Base-by-base conservation (phyloP, 1,140 invertebrate species). In the Drosophila bipectinata region DNA sequence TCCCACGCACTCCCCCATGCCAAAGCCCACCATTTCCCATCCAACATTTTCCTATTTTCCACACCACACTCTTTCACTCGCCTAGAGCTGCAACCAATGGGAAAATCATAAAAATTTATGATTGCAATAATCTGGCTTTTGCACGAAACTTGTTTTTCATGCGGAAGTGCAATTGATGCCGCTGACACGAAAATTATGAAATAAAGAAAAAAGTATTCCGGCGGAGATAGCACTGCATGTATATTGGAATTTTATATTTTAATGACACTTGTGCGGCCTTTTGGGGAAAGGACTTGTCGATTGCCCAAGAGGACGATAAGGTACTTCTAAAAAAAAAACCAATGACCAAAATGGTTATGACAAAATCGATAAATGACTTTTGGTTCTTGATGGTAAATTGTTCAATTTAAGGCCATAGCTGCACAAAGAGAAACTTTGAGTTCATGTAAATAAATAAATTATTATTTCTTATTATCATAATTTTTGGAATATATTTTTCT, bases 21-120 rank as follows among this genome's bases (percentile, higher is more conserved):
- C 21, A 21, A 21, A 28, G 5, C 26, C 26, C 6, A 28, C 5
- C 26, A 14, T 52, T 49, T 14, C 48, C 21, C 48, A 39, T 10
- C 64, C 64, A 52, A 32, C 58, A 32, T 58, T 66, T 63, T 67
- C 14, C 63, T 21, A 47, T 10, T 14, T 14, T 44, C 39, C 39
- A 28, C 26, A 28, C 18, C 18, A 49, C 62, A 32, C 62, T 18
- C 24, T 41, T 26, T 9, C 24, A 4, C 49, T 37, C 18, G 39
- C 56, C 51, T 12, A 51, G 51, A 39, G 72, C 60, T 72, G 72
- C 77, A 79, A 48, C 61, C 60, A 77, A 77, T 77, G 81, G 81
- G 30, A 82, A 88, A 88, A 72, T 72, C 79, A 83, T 87, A 83
- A 87, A 88, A 87, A 83, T 87, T 88, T 88, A 87, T 79, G 75